Base-by-base conservation (phyloP, 2,113 vertebrate genomes). In the Phycodurus eques region DNA sequence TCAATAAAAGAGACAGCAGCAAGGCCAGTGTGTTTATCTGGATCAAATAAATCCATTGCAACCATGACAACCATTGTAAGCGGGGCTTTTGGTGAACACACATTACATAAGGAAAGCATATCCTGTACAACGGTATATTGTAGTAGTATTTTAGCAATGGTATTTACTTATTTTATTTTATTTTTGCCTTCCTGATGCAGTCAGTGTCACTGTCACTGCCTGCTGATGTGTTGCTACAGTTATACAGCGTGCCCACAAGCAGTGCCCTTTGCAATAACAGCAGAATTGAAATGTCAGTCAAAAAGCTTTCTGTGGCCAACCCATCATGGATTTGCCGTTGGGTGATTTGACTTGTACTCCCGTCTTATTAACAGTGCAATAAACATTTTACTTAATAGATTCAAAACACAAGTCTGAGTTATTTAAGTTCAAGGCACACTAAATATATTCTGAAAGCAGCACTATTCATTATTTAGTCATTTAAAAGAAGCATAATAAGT, bases 21-120 rank as follows among this genome's bases (percentile, higher is more conserved):
- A 64, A 65, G 12, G 57, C 76, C 47, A 70, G 66, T 56, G 61
- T 65, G 57, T 67, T 77, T 69, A 46, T 31, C 57, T 67, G 63
- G 56, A 75, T 77, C 54, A 72, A 66, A 20, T 8, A 42, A 73
- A 73, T 78, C 77, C 68, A 79, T 59, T 77, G 79, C 83, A 73
- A 64, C 80, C 80, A 83, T 83, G 86, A 84, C 83, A 85, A 85
- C 81, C 72, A 79, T 62, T 85, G 69, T 56, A 54, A 73, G 59
- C 42, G 15, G 57, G 44, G 61, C 61, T 74, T 47, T 67, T 57
- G 73, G 67, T 22, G 74, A 63, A 67, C 76, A 85, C 42, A 22
- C 39, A 22, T 63, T 35, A 39, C n/a, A 43, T 0, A 9, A 14
- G 17, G 15, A 19, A 39, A 19, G 59, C 5, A 15, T 1, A 61